Percentiles rank a stretch among this genome's conserved stretches.
Conservation (phyloP, 2,797 vertebrate species). For the Erpetoichthys calabaricus region DNA sequence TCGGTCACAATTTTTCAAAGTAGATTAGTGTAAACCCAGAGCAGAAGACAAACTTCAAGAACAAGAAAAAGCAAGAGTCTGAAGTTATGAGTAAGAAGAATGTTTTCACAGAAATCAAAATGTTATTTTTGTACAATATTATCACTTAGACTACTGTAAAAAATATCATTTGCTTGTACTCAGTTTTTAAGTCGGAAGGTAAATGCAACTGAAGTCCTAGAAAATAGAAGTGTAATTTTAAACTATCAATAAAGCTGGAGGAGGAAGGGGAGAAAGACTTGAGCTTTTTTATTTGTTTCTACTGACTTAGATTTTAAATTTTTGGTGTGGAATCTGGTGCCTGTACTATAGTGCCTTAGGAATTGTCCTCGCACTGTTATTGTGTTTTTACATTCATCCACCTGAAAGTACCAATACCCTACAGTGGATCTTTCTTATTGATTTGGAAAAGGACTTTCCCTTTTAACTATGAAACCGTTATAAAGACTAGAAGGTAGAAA, state of each 20-base stretch:
- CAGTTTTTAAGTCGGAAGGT: conserved; percentile 98
- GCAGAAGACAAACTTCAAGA: conserved; percentile 36
- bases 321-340: no score
- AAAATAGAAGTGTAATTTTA: conserved; percentile 99
- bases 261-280: conserved; percentile 83
- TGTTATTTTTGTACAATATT: conserved; percentile 99
- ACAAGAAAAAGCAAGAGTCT: conserved; percentile 61
- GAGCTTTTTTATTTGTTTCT: conserved; percentile 34
- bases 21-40: conserved; percentile 63
- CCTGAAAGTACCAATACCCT: no score
- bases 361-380: no score
- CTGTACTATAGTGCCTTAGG: no score
- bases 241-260: conserved; percentile 99
- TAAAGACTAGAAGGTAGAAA: no score
- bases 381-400: no score
- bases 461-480: no score
- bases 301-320: no score
- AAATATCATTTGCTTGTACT: conserved; percentile 99
- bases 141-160: conserved; percentile 97
- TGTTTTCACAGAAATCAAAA: conserved; percentile 99
- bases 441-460: no score
- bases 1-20: conserved; percentile 61
- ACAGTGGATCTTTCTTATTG: no score
- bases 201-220: conserved; percentile 98
- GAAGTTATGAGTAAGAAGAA: conserved; percentile 85